A percentile compares a stretch with the other conserved stretches of the same genome.
phyloP scores from a whole-genome alignment of 2,113 vertebrate genomes.

The Nannospalax galili region DNA sequence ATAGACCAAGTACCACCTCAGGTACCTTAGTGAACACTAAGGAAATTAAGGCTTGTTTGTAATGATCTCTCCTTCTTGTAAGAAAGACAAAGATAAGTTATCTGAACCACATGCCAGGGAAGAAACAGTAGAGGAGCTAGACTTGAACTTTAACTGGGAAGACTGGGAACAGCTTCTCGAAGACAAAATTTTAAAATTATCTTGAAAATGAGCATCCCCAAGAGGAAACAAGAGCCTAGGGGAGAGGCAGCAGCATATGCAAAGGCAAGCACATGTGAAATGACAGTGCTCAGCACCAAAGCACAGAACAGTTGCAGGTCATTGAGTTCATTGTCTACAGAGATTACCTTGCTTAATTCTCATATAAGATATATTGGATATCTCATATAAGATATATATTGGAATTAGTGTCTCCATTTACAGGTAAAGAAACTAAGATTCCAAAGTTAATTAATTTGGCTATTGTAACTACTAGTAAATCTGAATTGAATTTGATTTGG shows the following conservation, averaged over 20 bases:
- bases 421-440: neutral
- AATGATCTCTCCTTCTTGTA: neutral
- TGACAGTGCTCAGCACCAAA: neutral
- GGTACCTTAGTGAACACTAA: neutral
- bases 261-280: neutral
- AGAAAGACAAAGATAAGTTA: neutral
- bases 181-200: neutral
- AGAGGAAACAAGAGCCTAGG: neutral
- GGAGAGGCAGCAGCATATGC: neutral
- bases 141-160: neutral
- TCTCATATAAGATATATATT: neutral
- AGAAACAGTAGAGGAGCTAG: neutral
- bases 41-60: neutral
- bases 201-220: neutral
- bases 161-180: neutral
- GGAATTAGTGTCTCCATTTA: neutral
- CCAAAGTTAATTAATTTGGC: neutral
- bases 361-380: no score
- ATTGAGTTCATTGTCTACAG: neutral
- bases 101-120: neutral
- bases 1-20: neutral
- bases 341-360: neutral
- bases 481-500: neutral
- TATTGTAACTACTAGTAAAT: neutral
- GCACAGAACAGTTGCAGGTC: neutral